Percentiles rank a stretch among this genome's conserved stretches.
phyloP scores from a whole-genome alignment of 2,797 vertebrate genomes.

The Crocodylus rhombifer region DNA sequence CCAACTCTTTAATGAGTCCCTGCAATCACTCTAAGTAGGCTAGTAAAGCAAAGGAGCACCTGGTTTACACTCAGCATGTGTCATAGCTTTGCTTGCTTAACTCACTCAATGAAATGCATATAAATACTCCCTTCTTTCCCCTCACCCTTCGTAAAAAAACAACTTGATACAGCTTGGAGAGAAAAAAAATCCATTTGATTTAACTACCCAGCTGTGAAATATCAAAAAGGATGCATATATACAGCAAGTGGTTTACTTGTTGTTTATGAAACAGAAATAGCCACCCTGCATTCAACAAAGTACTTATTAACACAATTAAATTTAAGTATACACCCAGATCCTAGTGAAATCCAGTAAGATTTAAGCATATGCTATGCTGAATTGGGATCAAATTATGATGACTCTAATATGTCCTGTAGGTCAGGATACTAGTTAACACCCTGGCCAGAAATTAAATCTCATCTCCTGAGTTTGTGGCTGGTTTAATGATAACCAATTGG shows the following conservation, averaged over 20 bases:
- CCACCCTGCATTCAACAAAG: not conserved
- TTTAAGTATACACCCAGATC: not conserved
- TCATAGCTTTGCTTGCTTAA: slow-evolving; percentile 21
- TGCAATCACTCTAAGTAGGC: not conserved
- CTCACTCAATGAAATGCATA: slow-evolving; percentile 13
- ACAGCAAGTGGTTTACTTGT: slow-evolving; percentile 7
- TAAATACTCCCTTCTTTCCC: not conserved
- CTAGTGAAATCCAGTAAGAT: not conserved
- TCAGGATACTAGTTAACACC: not conserved
- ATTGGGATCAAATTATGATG: not conserved
- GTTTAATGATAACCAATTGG: not conserved
- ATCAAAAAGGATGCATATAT: slow-evolving; percentile 57
- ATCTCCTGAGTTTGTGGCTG: not conserved
- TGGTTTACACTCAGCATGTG: slow-evolving; percentile 7
- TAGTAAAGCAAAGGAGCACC: not conserved
- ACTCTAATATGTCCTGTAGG: not conserved
- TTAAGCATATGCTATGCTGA: not conserved
- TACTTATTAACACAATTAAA: slow-evolving; percentile 9
- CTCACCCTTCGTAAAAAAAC: not conserved
- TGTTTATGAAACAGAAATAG: slow-evolving; percentile 23
- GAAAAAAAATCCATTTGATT: slow-evolving; percentile 52
- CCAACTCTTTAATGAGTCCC: slow-evolving; percentile 1
- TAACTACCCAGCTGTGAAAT: slow-evolving; percentile 55
- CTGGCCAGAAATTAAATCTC: not conserved
- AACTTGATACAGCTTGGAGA: slow-evolving; percentile 35